phyloP scores from a whole-genome alignment of 2,113 vertebrate genomes.

The Urocolius indicus region DNA sequence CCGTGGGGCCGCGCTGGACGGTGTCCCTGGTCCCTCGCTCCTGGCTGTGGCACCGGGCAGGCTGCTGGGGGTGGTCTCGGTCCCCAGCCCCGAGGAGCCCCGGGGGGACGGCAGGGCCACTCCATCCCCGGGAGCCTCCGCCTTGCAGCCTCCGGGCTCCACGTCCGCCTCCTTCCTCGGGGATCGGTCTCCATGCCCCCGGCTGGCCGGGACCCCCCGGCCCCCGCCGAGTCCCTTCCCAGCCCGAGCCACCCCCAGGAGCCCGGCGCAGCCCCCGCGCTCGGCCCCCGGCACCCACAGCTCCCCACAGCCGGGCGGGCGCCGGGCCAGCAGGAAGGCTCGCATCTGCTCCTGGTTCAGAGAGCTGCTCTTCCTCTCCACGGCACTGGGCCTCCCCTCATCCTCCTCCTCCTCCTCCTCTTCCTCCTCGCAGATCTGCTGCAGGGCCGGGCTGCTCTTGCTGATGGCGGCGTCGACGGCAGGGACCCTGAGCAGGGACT shows the following conservation, averaged over 20 bases:
- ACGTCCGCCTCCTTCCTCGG: background rate
- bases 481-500: slow-evolving; percentile 45
- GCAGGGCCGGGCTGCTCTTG: slow-evolving; percentile 81
- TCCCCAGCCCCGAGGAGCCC: background rate
- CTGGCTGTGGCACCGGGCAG: background rate
- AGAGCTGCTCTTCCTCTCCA: slow-evolving; percentile 63
- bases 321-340: slow-evolving; percentile 15
- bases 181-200: slow-evolving; percentile 35
- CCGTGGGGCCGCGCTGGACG: accelerated
- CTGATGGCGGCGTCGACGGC: slow-evolving; percentile 68
- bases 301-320: background rate
- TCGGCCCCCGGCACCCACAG: background rate
- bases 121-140: background rate
- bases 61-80: background rate
- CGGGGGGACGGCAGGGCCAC: accelerated
- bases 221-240: background rate
- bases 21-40: background rate
- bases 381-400: background rate
- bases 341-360: slow-evolving; percentile 72
- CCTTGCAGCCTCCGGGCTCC: background rate
- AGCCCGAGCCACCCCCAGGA: background rate
- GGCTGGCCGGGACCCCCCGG: slow-evolving; percentile 24
- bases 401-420: slow-evolving; percentile 85
- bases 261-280: background rate
- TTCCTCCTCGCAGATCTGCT: slow-evolving; percentile 89